Conservation (phyloP, 2,797 vertebrate species). For the Coracias cyanogaster region DNA sequence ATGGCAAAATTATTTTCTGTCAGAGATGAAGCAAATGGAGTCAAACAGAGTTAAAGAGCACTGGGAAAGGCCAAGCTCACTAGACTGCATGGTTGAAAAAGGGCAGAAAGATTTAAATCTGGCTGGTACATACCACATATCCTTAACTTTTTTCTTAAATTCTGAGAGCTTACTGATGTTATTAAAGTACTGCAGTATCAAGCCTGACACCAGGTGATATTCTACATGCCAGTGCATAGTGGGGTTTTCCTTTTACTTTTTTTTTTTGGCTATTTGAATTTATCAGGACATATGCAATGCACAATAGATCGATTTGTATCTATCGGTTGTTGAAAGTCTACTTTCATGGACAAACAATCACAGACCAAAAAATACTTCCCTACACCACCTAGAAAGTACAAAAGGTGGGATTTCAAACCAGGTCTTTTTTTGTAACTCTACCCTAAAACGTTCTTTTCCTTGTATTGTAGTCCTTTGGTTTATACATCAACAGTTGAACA, state of each 20-base stretch:
- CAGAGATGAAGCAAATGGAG: neutral
- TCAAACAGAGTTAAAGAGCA: neutral
- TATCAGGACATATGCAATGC: neutral
- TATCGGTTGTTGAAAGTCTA: neutral
- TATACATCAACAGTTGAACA: neutral
- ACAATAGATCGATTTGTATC: neutral
- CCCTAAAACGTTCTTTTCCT: neutral
- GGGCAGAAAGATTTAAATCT: neutral
- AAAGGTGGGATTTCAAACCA: neutral
- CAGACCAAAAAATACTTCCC: neutral
- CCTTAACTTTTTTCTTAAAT: neutral
- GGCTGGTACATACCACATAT: fast-evolving
- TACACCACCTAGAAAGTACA: neutral
- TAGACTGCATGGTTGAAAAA: neutral
- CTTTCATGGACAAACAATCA: neutral
- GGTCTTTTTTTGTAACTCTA: neutral
- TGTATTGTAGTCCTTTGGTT: neutral
- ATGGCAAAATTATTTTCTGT: neutral
- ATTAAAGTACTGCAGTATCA: neutral
- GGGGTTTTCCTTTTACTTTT: neutral
- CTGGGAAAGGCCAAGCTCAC: neutral
- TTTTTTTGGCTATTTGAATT: neutral
- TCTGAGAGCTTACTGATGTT: neutral
- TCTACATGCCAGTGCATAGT: neutral
- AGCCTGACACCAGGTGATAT: neutral